Evolutionary conservation across 2,888 invertebrate species (phyloP), one percentile per base, ranked within the genome.

Genomic region (Callyntrura guangdongensis): DNA sequence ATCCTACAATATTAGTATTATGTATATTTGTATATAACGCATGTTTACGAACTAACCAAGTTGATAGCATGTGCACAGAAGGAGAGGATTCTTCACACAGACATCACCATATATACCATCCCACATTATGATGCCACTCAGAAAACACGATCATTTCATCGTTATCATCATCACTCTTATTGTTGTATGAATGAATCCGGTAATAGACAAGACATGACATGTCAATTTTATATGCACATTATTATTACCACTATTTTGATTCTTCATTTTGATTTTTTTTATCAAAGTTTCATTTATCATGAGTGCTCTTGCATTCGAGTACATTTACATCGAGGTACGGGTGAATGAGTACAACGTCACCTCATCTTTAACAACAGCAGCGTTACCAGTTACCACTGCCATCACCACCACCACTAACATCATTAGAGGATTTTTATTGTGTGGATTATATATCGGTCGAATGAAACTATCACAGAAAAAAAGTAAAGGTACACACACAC

Each of bases 1-100:
- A 77, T 86, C 77, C 86, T 77, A 86, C 61, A n/a, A n/a, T n/a
- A 53, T 17, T 4, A 6, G 36, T 36, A 36, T 36, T 36, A 36
- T 36, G n/a, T n/a, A n/a, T 36, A 2, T 36, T 36, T 36, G 36
- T 36, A 36, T n/a, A n/a, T n/a, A n/a, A n/a, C n/a, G n/a, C n/a
- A n/a, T 36, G 36, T 36, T 2, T 36, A 74, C 61, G 47, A 77
- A 77, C 25, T 17, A 53, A 49, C n/a, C n/a, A 17, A 17, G 14
- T n/a, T n/a, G n/a, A n/a, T n/a, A 86, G 64, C 61, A 86, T 61
- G 74, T 86, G 20, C 83, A 67, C 67, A 61, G n/a, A 61, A 61
- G 11, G 17, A 72, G 49, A 45, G n/a, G 69, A 69, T n/a, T 36
- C 45, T 36, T 69, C 69, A 69, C 49, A 20, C 49, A 47, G 27